These are phyloP conservation scores for Pantala flavescens DNA, from an alignment of 1,140 invertebrate genomes.

Conservation along the genomic window DNA sequence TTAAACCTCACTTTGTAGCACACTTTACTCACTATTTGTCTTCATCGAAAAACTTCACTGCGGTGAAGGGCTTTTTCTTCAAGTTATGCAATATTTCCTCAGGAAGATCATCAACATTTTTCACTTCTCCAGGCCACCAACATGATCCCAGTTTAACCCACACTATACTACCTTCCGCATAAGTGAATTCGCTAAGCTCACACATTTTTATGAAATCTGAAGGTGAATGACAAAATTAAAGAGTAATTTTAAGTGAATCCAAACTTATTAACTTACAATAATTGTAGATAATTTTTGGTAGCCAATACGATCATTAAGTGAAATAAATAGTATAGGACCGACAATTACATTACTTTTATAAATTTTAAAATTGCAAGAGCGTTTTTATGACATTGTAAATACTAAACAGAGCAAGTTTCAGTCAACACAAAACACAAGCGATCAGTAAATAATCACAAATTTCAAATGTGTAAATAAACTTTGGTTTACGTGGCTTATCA, in stretches of 20 bases:
- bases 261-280: background rate
- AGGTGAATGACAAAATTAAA: background rate
- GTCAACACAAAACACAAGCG: background rate
- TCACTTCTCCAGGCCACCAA: constrained; percentile 71
- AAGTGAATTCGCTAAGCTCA: constrained; percentile 49
- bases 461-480: constrained; percentile 18
- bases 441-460: background rate
- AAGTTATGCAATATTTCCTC: constrained; percentile 46
- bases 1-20: constrained; percentile 11
- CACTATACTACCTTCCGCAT: constrained; percentile 61
- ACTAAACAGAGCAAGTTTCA: background rate
- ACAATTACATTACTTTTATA: too few species aligned
- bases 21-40: constrained; percentile 56
- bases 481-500: constrained; percentile 14
- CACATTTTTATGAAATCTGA: constrained; percentile 35
- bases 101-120: constrained; percentile 47
- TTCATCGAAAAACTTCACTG: constrained; percentile 74
- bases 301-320: too few species aligned
- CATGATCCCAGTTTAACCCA: constrained; percentile 67
- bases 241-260: background rate
- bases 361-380: too few species aligned
- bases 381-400: too few species aligned
- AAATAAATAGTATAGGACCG: too few species aligned
- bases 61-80: constrained; percentile 55
- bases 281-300: too few species aligned